phyloP scores from a whole-genome alignment of 2,888 invertebrate genomes.

The Polydrusus cervinus region DNA sequence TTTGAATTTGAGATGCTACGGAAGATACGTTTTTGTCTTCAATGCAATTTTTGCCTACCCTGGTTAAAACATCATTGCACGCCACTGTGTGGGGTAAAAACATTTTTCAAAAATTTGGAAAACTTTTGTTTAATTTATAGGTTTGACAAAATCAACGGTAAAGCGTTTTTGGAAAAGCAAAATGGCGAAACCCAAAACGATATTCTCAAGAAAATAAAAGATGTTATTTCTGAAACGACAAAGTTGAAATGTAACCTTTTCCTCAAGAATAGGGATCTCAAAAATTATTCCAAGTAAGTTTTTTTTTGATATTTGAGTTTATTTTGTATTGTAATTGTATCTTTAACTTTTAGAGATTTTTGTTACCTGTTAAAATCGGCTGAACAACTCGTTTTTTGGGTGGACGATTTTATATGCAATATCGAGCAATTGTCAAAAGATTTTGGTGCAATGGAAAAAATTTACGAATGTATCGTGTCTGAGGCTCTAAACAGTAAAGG shows the following conservation, averaged over 20 bases:
- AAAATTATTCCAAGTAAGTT: slow-evolving; percentile 53
- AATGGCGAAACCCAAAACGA: slow-evolving; percentile 65
- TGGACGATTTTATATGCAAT: slow-evolving; percentile 54
- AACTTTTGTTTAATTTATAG: slow-evolving; percentile 29
- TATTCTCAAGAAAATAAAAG: slow-evolving; percentile 74
- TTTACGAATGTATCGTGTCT: slow-evolving; percentile 52
- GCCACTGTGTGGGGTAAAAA: too few relatives aligned
- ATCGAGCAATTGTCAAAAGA: slow-evolving; percentile 56
- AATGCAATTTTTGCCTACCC: too few relatives aligned
- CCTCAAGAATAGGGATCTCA: slow-evolving; percentile 69
- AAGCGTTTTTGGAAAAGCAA: slow-evolving; percentile 38
- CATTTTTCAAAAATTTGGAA: too few relatives aligned
- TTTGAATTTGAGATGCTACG: too few relatives aligned
- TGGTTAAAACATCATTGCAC: too few relatives aligned
- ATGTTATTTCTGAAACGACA: slow-evolving; percentile 75
- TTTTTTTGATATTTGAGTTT: background rate
- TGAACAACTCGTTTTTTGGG: slow-evolving; percentile 55
- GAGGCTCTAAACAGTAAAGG: slow-evolving; percentile 42
- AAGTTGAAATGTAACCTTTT: slow-evolving; percentile 73
- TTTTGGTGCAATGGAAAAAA: slow-evolving; percentile 56
- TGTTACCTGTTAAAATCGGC: slow-evolving; percentile 52
- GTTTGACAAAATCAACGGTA: slow-evolving; percentile 42
- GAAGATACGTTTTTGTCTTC: too few relatives aligned
- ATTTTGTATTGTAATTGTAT: background rate
- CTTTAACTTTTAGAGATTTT: slow-evolving; percentile 53